Base-by-base conservation (phyloP, 2,113 vertebrate genomes). In the Boulengeromyrus knoepffleri region DNA sequence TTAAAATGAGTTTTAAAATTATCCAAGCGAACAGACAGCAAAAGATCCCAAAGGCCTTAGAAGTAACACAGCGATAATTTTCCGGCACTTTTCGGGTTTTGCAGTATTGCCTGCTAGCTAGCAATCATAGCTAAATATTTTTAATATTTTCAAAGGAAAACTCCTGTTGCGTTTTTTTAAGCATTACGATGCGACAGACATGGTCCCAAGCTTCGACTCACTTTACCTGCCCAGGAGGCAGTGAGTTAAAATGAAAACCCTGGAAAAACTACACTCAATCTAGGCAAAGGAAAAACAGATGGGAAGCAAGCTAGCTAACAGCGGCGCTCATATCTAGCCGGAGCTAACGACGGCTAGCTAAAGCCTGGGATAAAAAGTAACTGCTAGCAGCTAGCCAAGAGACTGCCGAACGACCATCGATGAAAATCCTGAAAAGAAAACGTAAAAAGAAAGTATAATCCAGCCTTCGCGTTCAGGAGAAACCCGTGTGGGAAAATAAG, bases 1-100 rank as follows among this genome's bases (percentile, higher is more conserved):
- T 85, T 36, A 17, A 39, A 36, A 56, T 13, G 2, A 19, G 27
- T 27, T 85, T 47, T 47, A 88, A 91, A 83, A 91, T 93, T 91
- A 90, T 83, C 90, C 88, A 42, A 87, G 89, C 9, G 47, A 90
- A 90, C 77, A 21, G 58, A 21, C 10, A 27, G 58, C 87, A 88
- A 58, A 84, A 90, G 36, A 31, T 70, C 91, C 92, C 92, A 84
- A 84, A 95, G 94, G 95, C 94, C 95, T 93, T 93, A 87, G 47
- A 92, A 89, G 90, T 45, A 93, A 91, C 90, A 87, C 66, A 85
- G 92, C 91, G 92, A 91, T 91, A 92, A 91, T 92, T 80, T 80
- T 92, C 93, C 92, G 94, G 93, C n/a, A 83, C 46, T 80, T 89
- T 50, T 84, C 21, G 86, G 90, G 13, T 27, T 62, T 88, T 56